Percentiles rank a stretch among this genome's conserved stretches.
Evolutionary conservation across 2,113 vertebrate species (phyloP).

Genomic region (Poicephalus gulielmi): DNA sequence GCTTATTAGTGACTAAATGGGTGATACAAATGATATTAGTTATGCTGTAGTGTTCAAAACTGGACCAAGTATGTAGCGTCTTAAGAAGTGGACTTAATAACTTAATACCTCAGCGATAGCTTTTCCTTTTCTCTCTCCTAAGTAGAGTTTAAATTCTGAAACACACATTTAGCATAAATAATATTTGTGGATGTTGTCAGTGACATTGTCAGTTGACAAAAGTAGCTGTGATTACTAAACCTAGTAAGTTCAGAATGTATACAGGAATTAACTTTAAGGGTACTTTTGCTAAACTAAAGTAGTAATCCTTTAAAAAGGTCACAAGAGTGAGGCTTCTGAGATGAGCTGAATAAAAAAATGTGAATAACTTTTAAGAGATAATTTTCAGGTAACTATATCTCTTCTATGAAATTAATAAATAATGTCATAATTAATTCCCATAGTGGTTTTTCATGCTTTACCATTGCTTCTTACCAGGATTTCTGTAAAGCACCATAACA

Average conservation of each 20-base stretch:
- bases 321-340: background rate
- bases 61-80: background rate
- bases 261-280: background rate
- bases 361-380: background rate
- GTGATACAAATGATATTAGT: background rate
- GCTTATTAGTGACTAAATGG: background rate
- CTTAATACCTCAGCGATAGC: background rate
- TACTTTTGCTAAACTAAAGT: background rate
- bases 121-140: background rate
- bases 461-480: background rate
- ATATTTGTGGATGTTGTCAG: background rate
- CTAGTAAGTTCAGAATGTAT: background rate
- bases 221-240: background rate
- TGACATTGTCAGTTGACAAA: background rate
- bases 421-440: background rate
- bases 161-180: background rate
- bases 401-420: background rate
- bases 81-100: background rate
- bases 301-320: background rate
- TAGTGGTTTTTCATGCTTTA: background rate
- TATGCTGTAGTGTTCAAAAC: background rate
- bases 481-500: background rate
- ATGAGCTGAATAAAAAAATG: background rate
- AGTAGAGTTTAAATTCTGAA: background rate
- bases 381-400: background rate